A percentile compares a stretch with the other conserved stretches of the same genome.
phyloP scores from a whole-genome alignment of 2,113 vertebrate species.

The Raphicerus campestris region DNA sequence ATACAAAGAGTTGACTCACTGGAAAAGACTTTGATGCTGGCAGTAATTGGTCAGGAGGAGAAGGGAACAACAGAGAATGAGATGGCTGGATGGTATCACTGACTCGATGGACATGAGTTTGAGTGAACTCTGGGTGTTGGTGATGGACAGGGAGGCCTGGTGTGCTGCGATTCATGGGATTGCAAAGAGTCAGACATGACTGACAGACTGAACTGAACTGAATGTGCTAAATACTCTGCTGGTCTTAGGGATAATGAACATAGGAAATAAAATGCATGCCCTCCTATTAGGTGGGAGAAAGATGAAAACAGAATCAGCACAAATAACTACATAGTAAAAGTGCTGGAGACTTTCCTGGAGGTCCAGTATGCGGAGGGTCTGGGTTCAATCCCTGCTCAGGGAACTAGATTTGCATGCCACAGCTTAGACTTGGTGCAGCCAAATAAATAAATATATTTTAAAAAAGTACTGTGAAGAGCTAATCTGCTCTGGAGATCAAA shows the following conservation, averaged over 20 bases:
- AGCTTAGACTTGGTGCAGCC: neutral
- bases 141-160: too few relatives aligned
- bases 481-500: neutral
- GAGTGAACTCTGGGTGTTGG: too few relatives aligned
- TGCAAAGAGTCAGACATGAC: too few relatives aligned
- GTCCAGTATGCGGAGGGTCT: neutral
- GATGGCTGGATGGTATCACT: too few relatives aligned
- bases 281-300: neutral
- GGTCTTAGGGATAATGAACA: neutral
- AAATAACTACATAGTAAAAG: neutral
- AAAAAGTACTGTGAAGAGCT: neutral
- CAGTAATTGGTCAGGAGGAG: too few relatives aligned
- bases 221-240: neutral
- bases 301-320: neutral
- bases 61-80: too few relatives aligned
- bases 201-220: too few relatives aligned
- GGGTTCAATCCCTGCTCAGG: neutral
- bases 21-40: too few relatives aligned
- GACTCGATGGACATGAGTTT: too few relatives aligned
- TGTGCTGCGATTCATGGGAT: too few relatives aligned
- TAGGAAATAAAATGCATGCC: neutral
- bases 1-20: too few relatives aligned
- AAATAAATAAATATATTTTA: neutral
- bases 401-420: neutral
- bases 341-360: neutral